phyloP scores from a whole-genome alignment of 23 tunicate species.

The Oikopleura dioica region DNA sequence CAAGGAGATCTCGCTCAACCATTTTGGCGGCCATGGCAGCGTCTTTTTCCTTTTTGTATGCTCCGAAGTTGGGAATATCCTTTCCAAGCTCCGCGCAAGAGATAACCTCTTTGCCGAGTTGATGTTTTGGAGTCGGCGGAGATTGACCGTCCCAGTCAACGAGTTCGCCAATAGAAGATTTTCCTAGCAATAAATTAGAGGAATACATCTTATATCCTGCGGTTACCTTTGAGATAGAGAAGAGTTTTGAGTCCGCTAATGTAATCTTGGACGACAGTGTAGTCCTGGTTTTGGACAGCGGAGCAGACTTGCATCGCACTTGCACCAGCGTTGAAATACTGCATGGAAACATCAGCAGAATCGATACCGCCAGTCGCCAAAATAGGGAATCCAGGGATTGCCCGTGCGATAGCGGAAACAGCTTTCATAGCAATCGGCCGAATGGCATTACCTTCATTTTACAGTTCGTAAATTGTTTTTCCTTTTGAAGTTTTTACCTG shows the following conservation, averaged over 20 bases:
- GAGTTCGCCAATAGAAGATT: slow-evolving; percentile 27
- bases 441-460: slow-evolving; percentile 39
- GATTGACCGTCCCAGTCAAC: slow-evolving; percentile 69
- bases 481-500: slow-evolving; percentile 30
- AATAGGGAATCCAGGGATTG: slow-evolving; percentile 65
- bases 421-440: slow-evolving; percentile 87
- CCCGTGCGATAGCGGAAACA: slow-evolving; percentile 61
- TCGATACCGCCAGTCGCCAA: slow-evolving; percentile 98
- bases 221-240: slow-evolving; percentile 25
- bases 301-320: slow-evolving; percentile 87
- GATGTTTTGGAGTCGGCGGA: slow-evolving; percentile 60
- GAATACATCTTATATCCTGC: too few species aligned
- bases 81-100: slow-evolving; percentile 24
- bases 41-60: slow-evolving; percentile 26
- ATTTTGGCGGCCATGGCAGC: slow-evolving; percentile 21
- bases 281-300: slow-evolving; percentile 97
- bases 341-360: slow-evolving; percentile 89
- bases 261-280: slow-evolving; percentile 80
- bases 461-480: background rate
- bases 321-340: slow-evolving; percentile 80
- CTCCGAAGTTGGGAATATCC: slow-evolving; percentile 66
- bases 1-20: slow-evolving; percentile 14
- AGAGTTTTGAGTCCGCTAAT: slow-evolving; percentile 65
- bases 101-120: slow-evolving; percentile 52
- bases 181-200: too few species aligned